These are phyloP conservation scores for Dicrurus megarhynchus DNA, from an alignment of 2,113 vertebrate genomes.

Conservation along the genomic window DNA sequence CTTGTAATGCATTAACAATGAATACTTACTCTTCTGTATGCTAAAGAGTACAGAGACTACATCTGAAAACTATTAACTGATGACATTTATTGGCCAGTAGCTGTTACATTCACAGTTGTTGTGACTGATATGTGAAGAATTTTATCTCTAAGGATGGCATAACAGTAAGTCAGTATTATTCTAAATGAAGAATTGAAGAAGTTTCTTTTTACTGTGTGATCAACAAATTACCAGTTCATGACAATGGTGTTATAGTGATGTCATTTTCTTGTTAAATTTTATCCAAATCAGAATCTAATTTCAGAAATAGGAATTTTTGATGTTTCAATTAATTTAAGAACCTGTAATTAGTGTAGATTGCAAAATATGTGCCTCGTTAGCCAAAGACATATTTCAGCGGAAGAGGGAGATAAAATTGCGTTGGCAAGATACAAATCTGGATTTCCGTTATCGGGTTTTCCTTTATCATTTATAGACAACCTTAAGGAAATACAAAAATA, in stretches of 20 bases:
- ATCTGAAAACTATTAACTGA: background rate
- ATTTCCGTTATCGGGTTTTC: background rate
- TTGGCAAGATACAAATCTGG: background rate
- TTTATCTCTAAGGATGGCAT: background rate
- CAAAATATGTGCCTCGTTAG: background rate
- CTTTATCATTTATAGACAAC: background rate
- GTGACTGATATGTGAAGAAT: background rate
- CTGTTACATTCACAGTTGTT: background rate
- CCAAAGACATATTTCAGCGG: background rate
- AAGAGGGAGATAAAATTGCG: background rate
- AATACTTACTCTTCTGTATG: background rate
- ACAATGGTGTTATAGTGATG: background rate
- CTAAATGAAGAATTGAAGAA: background rate
- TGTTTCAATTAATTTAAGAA: background rate
- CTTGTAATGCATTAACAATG: background rate
- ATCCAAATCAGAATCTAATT: background rate
- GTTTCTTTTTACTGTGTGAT: background rate
- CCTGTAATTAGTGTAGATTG: background rate
- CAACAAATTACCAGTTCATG: background rate
- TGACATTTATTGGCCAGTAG: background rate
- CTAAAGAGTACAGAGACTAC: background rate
- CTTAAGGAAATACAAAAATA: background rate
- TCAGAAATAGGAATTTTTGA: background rate
- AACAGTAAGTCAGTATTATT: background rate
- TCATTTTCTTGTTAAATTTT: background rate